Conservation (phyloP, 2,797 vertebrate species). For the Galagoides demidoff region DNA sequence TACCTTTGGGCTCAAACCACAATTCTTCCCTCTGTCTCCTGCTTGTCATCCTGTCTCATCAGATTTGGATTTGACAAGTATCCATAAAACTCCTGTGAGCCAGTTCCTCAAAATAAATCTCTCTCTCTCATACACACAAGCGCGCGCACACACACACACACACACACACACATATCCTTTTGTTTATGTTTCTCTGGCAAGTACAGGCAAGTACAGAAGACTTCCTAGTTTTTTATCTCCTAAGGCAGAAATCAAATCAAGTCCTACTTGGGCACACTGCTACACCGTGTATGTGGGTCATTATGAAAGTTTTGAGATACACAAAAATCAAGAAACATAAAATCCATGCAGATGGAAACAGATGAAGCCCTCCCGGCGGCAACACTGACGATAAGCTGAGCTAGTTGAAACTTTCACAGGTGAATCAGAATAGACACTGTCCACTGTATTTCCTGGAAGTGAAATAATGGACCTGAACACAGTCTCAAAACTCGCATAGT, state of each 20-base stretch:
- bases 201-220: not conserved
- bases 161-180: not conserved
- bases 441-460: too few species aligned
- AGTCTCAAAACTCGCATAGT: too few species aligned
- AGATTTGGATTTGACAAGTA: not conserved
- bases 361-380: too few species aligned
- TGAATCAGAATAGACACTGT: too few species aligned
- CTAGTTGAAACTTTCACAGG: too few species aligned
- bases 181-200: not conserved
- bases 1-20: not conserved
- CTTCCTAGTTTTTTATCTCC: not conserved
- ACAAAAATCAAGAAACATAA: too few species aligned
- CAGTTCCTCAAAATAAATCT: not conserved
- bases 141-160: too few species aligned
- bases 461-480: too few species aligned
- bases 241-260: not conserved
- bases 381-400: too few species aligned
- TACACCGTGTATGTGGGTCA: not conserved
- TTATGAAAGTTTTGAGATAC: too few species aligned
- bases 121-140: too few species aligned
- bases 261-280: not conserved
- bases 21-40: not conserved
- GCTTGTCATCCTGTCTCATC: not conserved
- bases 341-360: too few species aligned
- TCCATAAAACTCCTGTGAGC: not conserved